These are phyloP conservation scores for Eleutherodactylus coqui DNA, from an alignment of 2,797 vertebrate species.

Conservation along the genomic window DNA sequence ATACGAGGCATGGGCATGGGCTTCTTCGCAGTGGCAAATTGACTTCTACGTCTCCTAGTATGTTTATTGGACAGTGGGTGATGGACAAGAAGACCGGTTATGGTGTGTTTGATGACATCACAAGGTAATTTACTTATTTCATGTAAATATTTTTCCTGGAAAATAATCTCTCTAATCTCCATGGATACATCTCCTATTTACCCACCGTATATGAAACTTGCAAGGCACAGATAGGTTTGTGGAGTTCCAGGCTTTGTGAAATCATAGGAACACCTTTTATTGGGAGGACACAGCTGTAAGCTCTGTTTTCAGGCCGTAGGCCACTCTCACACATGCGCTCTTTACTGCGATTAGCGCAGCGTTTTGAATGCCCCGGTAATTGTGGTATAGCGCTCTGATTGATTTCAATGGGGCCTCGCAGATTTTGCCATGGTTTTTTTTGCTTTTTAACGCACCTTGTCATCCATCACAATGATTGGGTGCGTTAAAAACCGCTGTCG, in stretches of 20 bases:
- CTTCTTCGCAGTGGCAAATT: constrained; percentile 92
- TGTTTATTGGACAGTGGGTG: constrained; percentile 97
- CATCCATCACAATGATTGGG: too few relatives aligned
- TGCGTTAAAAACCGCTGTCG: too few relatives aligned
- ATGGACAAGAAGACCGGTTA: constrained; percentile 95
- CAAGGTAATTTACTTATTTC: constrained; percentile 78
- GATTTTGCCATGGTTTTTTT: too few relatives aligned
- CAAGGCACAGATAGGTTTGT: neutral
- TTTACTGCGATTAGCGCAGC: too few relatives aligned
- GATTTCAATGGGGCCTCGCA: too few relatives aligned
- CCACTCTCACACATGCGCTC: too few relatives aligned
- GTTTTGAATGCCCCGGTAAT: too few relatives aligned
- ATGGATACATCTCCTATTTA: neutral
- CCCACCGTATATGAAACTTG: neutral
- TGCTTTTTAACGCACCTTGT: too few relatives aligned
- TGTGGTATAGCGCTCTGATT: too few relatives aligned
- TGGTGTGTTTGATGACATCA: constrained; percentile 97
- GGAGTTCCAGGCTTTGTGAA: neutral
- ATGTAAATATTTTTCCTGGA: neutral
- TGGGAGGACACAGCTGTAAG: neutral
- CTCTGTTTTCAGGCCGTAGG: too few relatives aligned
- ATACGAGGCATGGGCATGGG: constrained; percentile 93
- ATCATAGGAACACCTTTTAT: neutral
- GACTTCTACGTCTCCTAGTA: constrained; percentile 92
- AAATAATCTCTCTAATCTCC: neutral